Conservation (phyloP, 2,797 vertebrate species). For the Chaenodraco wilsoni region DNA sequence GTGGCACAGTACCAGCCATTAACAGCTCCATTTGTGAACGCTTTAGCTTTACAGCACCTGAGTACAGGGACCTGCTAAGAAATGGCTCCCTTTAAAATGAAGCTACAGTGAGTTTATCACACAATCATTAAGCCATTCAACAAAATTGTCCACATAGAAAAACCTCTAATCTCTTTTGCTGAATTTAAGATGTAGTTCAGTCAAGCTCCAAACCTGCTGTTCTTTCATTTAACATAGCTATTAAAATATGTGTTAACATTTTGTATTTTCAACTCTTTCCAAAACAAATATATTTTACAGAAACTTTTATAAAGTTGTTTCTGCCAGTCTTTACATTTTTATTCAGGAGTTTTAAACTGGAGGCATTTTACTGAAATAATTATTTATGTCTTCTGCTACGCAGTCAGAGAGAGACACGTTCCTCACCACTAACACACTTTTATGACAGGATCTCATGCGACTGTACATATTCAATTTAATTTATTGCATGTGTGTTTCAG, state of each 20-base stretch:
- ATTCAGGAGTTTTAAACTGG: neutral
- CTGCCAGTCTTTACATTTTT: neutral
- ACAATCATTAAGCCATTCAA: constrained; percentile 36
- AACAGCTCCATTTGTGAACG: constrained; percentile 1
- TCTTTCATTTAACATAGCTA: neutral
- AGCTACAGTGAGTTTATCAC: constrained; percentile 2
- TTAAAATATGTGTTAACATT: neutral
- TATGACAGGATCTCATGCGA: neutral
- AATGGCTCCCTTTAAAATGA: constrained; percentile 25
- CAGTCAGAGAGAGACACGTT: neutral
- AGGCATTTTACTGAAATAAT: neutral
- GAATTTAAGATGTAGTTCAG: constrained; percentile 1
- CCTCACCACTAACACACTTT: constrained; percentile 1
- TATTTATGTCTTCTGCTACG: constrained; percentile 8
- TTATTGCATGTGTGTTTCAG: constrained; percentile 22
- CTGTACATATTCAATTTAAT: constrained; percentile 3
- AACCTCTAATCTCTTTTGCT: constrained; percentile 6
- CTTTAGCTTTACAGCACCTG: constrained; percentile 1
- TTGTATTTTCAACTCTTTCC: neutral
- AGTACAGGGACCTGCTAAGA: constrained; percentile 15
- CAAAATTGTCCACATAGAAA: constrained; percentile 5
- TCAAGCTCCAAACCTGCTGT: neutral
- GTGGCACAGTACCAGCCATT: neutral
- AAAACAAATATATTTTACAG: neutral
- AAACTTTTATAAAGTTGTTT: neutral